Base-by-base conservation (phyloP, 2,797 vertebrate species). In the Anomalospiza imberbis region DNA sequence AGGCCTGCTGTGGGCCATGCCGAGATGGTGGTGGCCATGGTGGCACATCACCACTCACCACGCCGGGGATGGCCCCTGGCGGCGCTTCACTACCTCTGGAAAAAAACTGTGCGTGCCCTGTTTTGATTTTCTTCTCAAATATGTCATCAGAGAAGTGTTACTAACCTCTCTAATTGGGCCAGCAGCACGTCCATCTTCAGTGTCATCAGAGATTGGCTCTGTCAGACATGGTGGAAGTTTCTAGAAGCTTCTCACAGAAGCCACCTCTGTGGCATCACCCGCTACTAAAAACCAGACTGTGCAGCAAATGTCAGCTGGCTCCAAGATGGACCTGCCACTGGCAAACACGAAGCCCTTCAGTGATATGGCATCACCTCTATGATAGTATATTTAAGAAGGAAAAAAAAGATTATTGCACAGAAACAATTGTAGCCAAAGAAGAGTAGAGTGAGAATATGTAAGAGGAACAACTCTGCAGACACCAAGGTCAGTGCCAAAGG, bases 31-130 rank as follows among this genome's bases (percentile, higher is more conserved):
- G 26, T 6, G 6, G 66, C 34, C 19, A 5, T 19, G 28, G 48
- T 3, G 3, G 28, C 34, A 31, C 28, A 18, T 29, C 3, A 3
- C 19, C n/a, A 36, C 1, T 6, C 1, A 4, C n/a, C 45, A 20
- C 3, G 2, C 18, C 50, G 34, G 47, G 15, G 15, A 45, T 17
- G 12, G 26, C 19, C 26, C 32, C 38, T 1, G 1, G 31, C 0
- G 5, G 40, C 1, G 4, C 32, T 17, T 57, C 4, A 3, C 40
- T 22, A 22, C 42, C 26, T 8, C 54, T 58, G 54, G 15, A 7
- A 6, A 24, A 29, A 58, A 47, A 22, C 19, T 45, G 12, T 12
- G 24, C 5, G 8, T 58, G 22, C 16, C n/a, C 11, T 22, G 53
- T 44, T 72, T 21, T 34, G 68, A 57, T 36, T 57, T 57, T 29